Conservation (phyloP, 2,113 vertebrate species). For the Antennarius striatus region DNA sequence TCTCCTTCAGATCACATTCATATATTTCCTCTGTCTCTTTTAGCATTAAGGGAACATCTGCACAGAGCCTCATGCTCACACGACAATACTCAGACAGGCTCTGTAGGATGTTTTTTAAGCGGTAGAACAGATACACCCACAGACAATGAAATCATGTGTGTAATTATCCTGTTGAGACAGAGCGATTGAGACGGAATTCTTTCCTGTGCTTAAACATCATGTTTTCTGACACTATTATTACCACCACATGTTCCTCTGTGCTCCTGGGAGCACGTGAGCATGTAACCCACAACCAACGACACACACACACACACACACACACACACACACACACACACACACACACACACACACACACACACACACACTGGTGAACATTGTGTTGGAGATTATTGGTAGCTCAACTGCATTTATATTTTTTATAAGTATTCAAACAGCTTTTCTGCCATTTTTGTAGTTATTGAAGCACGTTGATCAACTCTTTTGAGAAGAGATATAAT, state of each 20-base stretch:
- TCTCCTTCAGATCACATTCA: conserved; percentile 3
- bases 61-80: conserved; percentile 28
- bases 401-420: no score
- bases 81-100: conserved; percentile 1
- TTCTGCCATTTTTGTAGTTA: no score
- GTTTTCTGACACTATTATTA: conserved; percentile 25
- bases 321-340: background rate
- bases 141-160: no score
- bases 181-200: conserved; percentile 12
- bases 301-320: conserved; percentile 1
- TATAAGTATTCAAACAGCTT: no score
- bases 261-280: conserved; percentile 12
- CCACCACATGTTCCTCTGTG: conserved; percentile 26
- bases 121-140: no score
- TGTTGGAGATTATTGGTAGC: no score
- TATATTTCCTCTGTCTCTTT: conserved; percentile 10
- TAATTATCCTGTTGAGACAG: conserved; percentile 5
- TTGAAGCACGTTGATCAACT: no score
- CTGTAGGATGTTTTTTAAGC: no score
- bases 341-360: conserved; percentile 3
- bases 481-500: no score
- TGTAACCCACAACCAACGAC: background rate
- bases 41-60: conserved; percentile 15
- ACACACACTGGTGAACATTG: background rate
- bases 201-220: conserved; percentile 10